Percentiles rank a stretch among this genome's conserved stretches.
Evolutionary conservation across 2,888 invertebrate genomes (phyloP).

Genomic region (Campopleginae sp.): DNA sequence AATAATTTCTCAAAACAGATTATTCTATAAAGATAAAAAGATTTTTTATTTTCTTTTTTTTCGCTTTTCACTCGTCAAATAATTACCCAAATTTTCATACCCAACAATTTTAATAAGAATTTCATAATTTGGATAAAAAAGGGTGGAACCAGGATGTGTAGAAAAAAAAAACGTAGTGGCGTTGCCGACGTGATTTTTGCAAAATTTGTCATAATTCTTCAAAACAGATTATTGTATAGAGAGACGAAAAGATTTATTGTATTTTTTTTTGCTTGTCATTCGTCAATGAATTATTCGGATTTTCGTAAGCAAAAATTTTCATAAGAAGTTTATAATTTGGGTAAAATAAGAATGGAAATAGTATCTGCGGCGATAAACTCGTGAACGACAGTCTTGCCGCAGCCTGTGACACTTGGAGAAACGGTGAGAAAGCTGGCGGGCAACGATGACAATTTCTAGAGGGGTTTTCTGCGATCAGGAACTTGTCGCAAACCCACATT

Average conservation of each 20-base stretch:
- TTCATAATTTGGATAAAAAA: neutral
- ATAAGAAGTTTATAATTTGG: neutral
- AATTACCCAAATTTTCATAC: neutral
- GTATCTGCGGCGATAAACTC: neutral
- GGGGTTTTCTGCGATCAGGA: slow-evolving; percentile 9
- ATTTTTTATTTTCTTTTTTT: too few species aligned
- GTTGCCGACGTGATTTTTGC: too few species aligned
- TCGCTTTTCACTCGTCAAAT: neutral
- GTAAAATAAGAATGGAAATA: neutral
- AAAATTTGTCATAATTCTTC: too few species aligned
- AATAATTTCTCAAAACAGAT: too few species aligned
- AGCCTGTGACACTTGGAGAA: slow-evolving; percentile 1
- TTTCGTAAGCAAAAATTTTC: neutral
- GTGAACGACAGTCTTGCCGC: neutral
- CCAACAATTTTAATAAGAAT: neutral
- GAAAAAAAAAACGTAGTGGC: too few species aligned
- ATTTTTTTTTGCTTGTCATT: neutral
- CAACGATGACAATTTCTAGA: slow-evolving; percentile 30
- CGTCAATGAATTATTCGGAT: neutral
- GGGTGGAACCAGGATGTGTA: neutral
- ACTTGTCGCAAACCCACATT: slow-evolving; percentile 5
- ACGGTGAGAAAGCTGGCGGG: slow-evolving; percentile 12
- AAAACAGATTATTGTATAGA: too few species aligned
- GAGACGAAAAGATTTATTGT: too few species aligned
- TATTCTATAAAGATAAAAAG: too few species aligned